Conservation (phyloP, 1,140 invertebrate species). For the Xylocopa sonorina region DNA sequence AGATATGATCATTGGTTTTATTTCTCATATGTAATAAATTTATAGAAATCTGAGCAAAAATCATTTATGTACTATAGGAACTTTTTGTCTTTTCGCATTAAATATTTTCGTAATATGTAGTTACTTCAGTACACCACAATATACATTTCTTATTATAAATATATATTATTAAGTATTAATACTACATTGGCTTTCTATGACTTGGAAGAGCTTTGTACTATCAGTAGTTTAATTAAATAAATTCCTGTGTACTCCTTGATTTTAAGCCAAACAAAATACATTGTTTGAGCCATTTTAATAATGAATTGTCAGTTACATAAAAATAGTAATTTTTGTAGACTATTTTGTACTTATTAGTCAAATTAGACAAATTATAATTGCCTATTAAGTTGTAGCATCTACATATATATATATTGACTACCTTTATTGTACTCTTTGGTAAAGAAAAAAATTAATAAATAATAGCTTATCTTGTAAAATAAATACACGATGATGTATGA, state of each 20-base stretch:
- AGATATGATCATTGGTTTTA: not conserved
- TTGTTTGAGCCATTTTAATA: not conserved
- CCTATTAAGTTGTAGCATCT: slow-evolving; percentile 5
- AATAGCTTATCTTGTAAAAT: slow-evolving; percentile 8
- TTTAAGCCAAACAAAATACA: not conserved
- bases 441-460: slow-evolving; percentile 22
- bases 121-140: slow-evolving; percentile 1
- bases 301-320: not conserved
- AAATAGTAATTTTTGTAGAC: slow-evolving; percentile 2
- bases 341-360: not conserved
- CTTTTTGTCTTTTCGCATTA: slow-evolving; percentile 28
- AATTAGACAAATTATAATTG: not conserved
- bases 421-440: slow-evolving; percentile 34
- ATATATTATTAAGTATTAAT: slow-evolving; percentile 23
- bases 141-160: slow-evolving; percentile 5
- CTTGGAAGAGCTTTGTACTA: slow-evolving; percentile 34
- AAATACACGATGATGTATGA: not conserved
- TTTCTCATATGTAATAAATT: slow-evolving; percentile 36
- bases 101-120: not conserved
- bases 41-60: slow-evolving; percentile 37
- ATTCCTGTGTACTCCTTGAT: not conserved
- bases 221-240: not conserved
- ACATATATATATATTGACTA: too few relatives aligned
- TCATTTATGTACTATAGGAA: slow-evolving; percentile 43
- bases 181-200: not conserved